These are phyloP conservation scores for Drosophila ogumai DNA, from an alignment of 1,140 invertebrate species.

Conservation along the genomic window DNA sequence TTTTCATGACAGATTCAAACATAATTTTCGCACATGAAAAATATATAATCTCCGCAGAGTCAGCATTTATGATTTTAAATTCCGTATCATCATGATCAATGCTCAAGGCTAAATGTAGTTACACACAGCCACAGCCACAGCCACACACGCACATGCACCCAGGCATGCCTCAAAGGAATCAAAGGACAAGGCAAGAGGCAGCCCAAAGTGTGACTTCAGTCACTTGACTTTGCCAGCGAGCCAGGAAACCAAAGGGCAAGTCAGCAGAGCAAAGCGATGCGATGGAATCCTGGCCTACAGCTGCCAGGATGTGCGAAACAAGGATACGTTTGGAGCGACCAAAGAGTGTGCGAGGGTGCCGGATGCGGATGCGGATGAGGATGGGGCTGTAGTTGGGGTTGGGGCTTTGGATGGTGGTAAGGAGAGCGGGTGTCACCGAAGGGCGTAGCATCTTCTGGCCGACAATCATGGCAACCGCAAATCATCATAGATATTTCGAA, in stretches of 20 bases:
- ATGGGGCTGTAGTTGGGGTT: background rate
- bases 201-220: slow-evolving; percentile 62
- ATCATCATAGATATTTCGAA: slow-evolving; percentile 82
- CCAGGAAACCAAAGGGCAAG: slow-evolving; percentile 56
- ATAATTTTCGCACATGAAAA: background rate
- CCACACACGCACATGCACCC: background rate
- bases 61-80: slow-evolving; percentile 42
- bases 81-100: slow-evolving; percentile 40
- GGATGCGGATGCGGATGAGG: background rate
- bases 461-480: slow-evolving; percentile 78
- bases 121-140: background rate
- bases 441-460: slow-evolving; percentile 40
- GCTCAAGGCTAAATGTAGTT: slow-evolving; percentile 30
- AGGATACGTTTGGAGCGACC: slow-evolving; percentile 18
- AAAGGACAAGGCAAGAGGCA: slow-evolving; percentile 26
- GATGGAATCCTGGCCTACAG: slow-evolving; percentile 48
- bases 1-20: background rate
- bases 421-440: background rate
- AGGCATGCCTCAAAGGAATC: slow-evolving; percentile 31
- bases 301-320: slow-evolving; percentile 56
- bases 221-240: slow-evolving; percentile 64
- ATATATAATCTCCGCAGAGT: slow-evolving; percentile 1
- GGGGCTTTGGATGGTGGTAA: background rate
- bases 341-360: slow-evolving; percentile 6
- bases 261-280: slow-evolving; percentile 23